Conservation (phyloP, 2,888 invertebrate species). For the Macrosiphum euphorbiae region DNA sequence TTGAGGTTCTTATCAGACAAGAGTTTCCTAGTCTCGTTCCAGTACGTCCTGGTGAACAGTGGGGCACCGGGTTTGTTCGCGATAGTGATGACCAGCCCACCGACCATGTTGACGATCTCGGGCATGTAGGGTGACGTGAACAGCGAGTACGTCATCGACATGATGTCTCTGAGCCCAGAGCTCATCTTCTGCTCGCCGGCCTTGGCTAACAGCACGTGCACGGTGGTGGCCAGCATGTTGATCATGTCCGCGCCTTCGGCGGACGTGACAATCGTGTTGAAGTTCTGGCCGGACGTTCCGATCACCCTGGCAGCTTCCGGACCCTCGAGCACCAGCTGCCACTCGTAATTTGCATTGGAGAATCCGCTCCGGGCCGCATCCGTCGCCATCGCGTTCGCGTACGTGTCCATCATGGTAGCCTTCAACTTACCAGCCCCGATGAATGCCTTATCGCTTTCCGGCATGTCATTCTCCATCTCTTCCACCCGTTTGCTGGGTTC, state of each 20-base stretch:
- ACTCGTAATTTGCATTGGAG: background rate
- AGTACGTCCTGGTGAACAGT: background rate
- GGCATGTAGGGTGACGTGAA: slow-evolving; percentile 68
- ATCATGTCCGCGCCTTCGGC: background rate
- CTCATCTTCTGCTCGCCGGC: slow-evolving; percentile 44
- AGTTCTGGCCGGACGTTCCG: background rate
- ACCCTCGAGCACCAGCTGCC: background rate
- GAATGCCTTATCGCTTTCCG: background rate
- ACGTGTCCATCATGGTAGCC: background rate
- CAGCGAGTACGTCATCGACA: slow-evolving; percentile 10
- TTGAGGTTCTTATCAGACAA: background rate
- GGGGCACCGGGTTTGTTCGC: background rate
- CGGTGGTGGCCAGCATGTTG: background rate
- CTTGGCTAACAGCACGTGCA: background rate
- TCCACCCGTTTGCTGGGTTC: background rate
- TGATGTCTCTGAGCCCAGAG: slow-evolving; percentile 49
- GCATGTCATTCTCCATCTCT: background rate
- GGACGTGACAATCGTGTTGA: background rate
- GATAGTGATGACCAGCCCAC: background rate
- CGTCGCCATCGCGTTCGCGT: background rate
- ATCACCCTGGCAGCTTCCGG: background rate
- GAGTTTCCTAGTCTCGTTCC: rapidly evolving
- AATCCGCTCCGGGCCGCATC: background rate
- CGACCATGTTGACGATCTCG: background rate
- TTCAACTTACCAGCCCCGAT: background rate